Base-by-base conservation (phyloP, 2,113 vertebrate genomes). In the Seriola rivoliana region DNA sequence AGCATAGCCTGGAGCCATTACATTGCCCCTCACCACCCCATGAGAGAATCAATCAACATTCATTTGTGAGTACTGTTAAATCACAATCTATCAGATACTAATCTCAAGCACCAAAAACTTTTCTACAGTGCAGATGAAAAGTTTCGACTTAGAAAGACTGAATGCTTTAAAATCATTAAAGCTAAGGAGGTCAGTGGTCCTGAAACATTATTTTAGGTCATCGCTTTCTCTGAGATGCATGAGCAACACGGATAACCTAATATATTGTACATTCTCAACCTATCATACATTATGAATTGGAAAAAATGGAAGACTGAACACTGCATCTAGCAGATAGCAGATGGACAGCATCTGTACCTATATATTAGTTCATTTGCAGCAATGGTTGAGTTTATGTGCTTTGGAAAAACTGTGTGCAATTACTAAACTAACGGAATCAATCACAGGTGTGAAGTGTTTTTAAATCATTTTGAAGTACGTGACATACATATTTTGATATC, bases 381-480 rank as follows among this genome's bases (percentile, higher is more conserved):
- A 62, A 59, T 8, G n/a, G 3, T 50, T 81, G 34, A n/a, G 10
- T 84, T 84, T 71, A 70, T 68, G 52, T 73, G 71, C 69, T 87
- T 73, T 80, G n/a, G 60, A 86, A 66, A 88, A 87, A 23, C 64
- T 36, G 62, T 48, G 29, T 23, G 63, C 82, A 88, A 80, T 89
- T 88, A 88, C n/a, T 52, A 80, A 81, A 74, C 72, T 82, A 70
- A 87, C 29, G 6, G 78, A 90, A 91, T 85, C 71, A 86, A 88
- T 90, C 76, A 36, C 74, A 92, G 78, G 77, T 87, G 82, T 75
- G 80, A 85, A 90, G 62, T 71, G 50, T 79, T 86, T 86, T 82
- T 67, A 82, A 90, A 85, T 78, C 25, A 71, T 69, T 68, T 75
- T 60, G 42, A 80, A 85, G 57, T 55, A 74, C 54, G 73, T 46